phyloP scores from a whole-genome alignment of 2,888 invertebrate genomes.

The Alloscopus bannaensis region DNA sequence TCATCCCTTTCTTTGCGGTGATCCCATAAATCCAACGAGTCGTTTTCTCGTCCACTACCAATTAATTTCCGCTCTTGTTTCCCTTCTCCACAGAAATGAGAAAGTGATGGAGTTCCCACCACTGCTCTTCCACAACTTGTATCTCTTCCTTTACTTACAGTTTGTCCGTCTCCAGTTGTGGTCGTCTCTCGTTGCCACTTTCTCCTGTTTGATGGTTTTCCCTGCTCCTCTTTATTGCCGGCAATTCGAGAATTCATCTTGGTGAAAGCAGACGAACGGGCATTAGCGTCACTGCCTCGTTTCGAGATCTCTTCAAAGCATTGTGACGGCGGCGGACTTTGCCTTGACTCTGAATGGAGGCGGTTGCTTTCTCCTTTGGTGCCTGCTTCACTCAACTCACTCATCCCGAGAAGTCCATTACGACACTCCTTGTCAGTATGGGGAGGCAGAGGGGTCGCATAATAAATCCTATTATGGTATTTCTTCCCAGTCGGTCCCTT shows the following conservation, averaged over 20 bases:
- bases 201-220: constrained; percentile 40
- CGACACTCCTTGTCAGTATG: neutral
- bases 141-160: constrained; percentile 37
- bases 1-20: constrained; percentile 12
- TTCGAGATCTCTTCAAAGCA: neutral
- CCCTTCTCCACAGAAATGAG: constrained; percentile 26
- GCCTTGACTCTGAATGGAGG: no score
- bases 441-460: constrained; percentile 53
- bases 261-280: constrained; percentile 15
- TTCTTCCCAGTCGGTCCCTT: constrained; percentile 11
- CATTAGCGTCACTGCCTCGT: neutral
- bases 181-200: constrained; percentile 31
- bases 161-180: constrained; percentile 1
- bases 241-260: constrained; percentile 36
- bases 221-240: constrained; percentile 49
- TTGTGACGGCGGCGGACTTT: neutral
- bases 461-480: constrained; percentile 70
- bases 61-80: constrained; percentile 71
- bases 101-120: constrained; percentile 33
- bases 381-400: no score
- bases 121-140: constrained; percentile 8
- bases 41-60: constrained; percentile 59
- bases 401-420: constrained; percentile 17
- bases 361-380: no score
- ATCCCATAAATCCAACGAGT: constrained; percentile 69